Evolutionary conservation across 2,888 invertebrate genomes (phyloP).

Genomic region (Nowickia ferox): DNA sequence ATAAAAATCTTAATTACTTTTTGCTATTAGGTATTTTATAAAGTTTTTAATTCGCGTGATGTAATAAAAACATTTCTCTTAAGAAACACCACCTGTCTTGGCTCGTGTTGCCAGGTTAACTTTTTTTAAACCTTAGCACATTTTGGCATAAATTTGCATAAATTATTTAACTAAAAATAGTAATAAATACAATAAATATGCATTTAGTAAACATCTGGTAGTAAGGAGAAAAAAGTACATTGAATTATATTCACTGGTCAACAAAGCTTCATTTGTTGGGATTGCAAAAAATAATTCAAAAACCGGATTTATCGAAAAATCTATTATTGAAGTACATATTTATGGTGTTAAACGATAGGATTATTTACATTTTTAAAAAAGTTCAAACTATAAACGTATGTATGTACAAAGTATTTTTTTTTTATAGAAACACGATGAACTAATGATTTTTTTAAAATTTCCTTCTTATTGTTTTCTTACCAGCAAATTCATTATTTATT

Average conservation of each 20-base stretch:
- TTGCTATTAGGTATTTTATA: no score
- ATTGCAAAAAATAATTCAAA: constrained; percentile 22
- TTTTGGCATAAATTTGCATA: constrained; percentile 54
- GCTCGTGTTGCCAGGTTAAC: constrained; percentile 55
- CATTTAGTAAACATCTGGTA: constrained; percentile 44
- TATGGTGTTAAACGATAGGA: constrained; percentile 34
- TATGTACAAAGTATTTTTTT: background rate
- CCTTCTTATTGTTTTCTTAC: constrained; percentile 6
- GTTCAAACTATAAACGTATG: constrained; percentile 31
- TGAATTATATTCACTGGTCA: constrained; percentile 23
- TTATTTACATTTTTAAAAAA: constrained; percentile 31
- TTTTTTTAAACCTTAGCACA: constrained; percentile 12
- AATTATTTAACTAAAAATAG: constrained; percentile 19
- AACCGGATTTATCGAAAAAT: constrained; percentile 52
- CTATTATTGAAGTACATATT: constrained; percentile 36
- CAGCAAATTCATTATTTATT: constrained; percentile 33
- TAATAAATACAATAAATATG: constrained; percentile 7
- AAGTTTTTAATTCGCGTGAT: constrained; percentile 29
- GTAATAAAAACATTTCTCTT: constrained; percentile 55
- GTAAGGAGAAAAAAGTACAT: background rate
- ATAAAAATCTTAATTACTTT: background rate
- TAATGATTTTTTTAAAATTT: constrained; percentile 14
- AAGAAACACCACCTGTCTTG: constrained; percentile 39
- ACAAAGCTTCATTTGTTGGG: background rate
- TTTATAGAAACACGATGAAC: constrained; percentile 34